These are phyloP conservation scores for Carterocephalus palaemon DNA, from an alignment of 2,888 invertebrate species.

Conservation along the genomic window DNA sequence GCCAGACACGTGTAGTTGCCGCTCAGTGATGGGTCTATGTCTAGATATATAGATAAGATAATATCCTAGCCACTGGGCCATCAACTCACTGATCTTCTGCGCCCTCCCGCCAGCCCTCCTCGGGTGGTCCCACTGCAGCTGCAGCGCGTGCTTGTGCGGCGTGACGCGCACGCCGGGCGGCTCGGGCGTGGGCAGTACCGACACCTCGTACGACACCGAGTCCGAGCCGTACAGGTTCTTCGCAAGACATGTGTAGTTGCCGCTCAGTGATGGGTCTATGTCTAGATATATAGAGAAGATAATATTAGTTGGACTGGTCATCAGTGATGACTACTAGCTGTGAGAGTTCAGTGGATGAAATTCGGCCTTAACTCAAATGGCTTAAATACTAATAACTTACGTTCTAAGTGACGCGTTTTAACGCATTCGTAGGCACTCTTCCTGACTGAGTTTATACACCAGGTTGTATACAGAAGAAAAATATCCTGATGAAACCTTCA, in stretches of 20 bases:
- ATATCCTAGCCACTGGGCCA: too few species aligned
- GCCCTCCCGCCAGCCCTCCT: conserved; percentile 46
- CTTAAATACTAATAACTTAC: too few species aligned
- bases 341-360: too few species aligned
- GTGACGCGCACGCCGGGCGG: conserved; percentile 81
- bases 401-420: too few species aligned
- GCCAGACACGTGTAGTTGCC: conserved; percentile 90
- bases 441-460: too few species aligned
- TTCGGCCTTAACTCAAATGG: too few species aligned
- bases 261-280: conserved; percentile 84
- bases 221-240: conserved; percentile 92
- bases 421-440: too few species aligned
- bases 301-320: too few species aligned
- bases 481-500: too few species aligned
- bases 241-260: conserved; percentile 88
- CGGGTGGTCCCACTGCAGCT: conserved; percentile 82
- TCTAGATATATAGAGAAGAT: conserved; percentile 77
- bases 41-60: conserved; percentile 73
- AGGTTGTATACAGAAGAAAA: too few species aligned
- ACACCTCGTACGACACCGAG: conserved; percentile 87
- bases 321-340: too few species aligned
- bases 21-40: conserved; percentile 84
- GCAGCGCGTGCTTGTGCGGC: conserved; percentile 64
- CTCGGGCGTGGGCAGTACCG: conserved; percentile 86
- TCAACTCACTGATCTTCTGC: conserved; percentile 67